These are phyloP conservation scores for Clarias batrachus DNA, from an alignment of 2,113 vertebrate genomes.

Conservation along the genomic window DNA sequence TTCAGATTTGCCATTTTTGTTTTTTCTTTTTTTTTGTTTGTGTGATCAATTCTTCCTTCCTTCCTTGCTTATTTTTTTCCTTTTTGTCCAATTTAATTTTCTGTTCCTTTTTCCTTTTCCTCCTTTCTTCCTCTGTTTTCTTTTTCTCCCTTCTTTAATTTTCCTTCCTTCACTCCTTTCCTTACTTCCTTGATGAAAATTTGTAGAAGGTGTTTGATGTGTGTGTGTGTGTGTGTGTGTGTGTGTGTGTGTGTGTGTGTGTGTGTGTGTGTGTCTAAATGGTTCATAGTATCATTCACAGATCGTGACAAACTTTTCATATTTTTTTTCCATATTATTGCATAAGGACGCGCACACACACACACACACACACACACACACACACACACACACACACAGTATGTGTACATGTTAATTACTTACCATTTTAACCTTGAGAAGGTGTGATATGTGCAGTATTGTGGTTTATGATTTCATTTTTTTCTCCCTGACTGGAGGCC, in stretches of 20 bases:
- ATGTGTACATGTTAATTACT: constrained; percentile 29
- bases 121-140: too few species aligned
- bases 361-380: constrained; percentile 7
- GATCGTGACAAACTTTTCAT: background rate
- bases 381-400: background rate
- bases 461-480: constrained; percentile 6
- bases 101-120: too few species aligned
- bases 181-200: too few species aligned
- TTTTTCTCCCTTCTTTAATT: too few species aligned
- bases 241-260: background rate
- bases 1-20: too few species aligned
- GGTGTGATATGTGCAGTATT: background rate
- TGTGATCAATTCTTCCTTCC: background rate
- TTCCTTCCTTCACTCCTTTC: too few species aligned
- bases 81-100: background rate
- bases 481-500: constrained; percentile 13
- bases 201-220: background rate
- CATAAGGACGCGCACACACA: too few species aligned
- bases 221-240: background rate
- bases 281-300: background rate
- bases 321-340: background rate
- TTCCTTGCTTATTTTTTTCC: background rate
- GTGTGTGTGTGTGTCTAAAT: background rate
- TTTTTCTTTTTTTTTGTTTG: too few species aligned
- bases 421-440: constrained; percentile 20